Percentiles rank a stretch among this genome's conserved stretches.
phyloP scores from a whole-genome alignment of 2,888 invertebrate genomes.

The Ochropleura plecta region DNA sequence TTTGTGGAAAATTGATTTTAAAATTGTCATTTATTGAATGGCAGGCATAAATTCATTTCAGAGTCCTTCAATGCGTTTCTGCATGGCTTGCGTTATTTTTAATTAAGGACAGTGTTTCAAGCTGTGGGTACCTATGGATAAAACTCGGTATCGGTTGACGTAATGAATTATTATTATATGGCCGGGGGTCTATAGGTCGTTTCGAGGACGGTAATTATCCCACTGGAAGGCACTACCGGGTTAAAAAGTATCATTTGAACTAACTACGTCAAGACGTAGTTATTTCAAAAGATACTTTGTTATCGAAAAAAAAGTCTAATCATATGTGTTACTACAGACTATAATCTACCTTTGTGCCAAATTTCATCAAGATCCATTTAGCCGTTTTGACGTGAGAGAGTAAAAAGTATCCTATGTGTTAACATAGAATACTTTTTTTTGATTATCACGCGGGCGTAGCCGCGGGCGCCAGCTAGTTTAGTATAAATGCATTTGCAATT shows the following conservation, averaged over 20 bases:
- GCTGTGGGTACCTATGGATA: not conserved
- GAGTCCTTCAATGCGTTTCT: slow-evolving; percentile 16
- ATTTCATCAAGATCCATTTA: too few relatives aligned
- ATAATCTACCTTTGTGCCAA: too few relatives aligned
- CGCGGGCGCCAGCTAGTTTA: too few relatives aligned
- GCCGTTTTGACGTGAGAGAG: too few relatives aligned
- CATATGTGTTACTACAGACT: too few relatives aligned
- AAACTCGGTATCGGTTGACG: not conserved
- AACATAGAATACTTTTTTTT: too few relatives aligned
- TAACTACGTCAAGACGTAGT: too few relatives aligned
- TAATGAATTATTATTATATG: not conserved
- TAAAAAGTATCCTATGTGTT: too few relatives aligned
- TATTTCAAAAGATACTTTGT: too few relatives aligned
- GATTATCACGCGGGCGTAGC: too few relatives aligned
- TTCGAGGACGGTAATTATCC: not conserved
- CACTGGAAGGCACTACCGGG: not conserved
- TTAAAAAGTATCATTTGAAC: not conserved
- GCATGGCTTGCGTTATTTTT: slow-evolving; percentile 22
- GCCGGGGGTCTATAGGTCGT: not conserved
- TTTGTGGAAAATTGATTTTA: slow-evolving; percentile 6
- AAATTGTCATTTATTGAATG: slow-evolving; percentile 21
- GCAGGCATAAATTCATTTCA: slow-evolving; percentile 13
- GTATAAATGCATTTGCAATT: too few relatives aligned
- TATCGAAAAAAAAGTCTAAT: too few relatives aligned
- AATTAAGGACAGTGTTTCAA: slow-evolving; percentile 28